These are phyloP conservation scores for Bombylius major DNA, from an alignment of 2,888 invertebrate genomes.

Conservation along the genomic window DNA sequence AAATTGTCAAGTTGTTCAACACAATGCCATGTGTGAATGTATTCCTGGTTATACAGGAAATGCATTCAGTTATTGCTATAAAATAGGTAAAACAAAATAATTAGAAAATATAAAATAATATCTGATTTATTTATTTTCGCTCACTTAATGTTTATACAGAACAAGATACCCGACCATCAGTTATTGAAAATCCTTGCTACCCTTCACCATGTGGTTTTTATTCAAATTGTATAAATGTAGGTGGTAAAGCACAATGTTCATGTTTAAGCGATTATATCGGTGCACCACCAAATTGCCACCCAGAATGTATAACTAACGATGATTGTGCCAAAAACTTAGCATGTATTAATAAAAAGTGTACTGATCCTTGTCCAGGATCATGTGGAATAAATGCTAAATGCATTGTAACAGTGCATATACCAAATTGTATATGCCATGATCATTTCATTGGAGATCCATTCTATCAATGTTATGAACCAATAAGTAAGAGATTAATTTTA, in stretches of 20 bases:
- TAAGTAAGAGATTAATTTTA: background rate
- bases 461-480: slow-evolving; percentile 40
- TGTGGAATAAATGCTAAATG: slow-evolving; percentile 67
- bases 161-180: slow-evolving; percentile 3
- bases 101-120: no score
- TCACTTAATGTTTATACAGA: background rate
- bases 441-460: slow-evolving; percentile 66
- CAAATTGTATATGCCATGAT: slow-evolving; percentile 55
- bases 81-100: slow-evolving; percentile 26
- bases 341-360: slow-evolving; percentile 59
- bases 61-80: slow-evolving; percentile 50
- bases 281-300: slow-evolving; percentile 56
- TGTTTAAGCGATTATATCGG: slow-evolving; percentile 58
- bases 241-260: slow-evolving; percentile 49
- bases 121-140: slow-evolving; percentile 20
- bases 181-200: slow-evolving; percentile 46
- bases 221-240: slow-evolving; percentile 52
- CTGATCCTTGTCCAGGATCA: slow-evolving; percentile 62
- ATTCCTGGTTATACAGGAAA: slow-evolving; percentile 55
- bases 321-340: slow-evolving; percentile 56
- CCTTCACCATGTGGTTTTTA: slow-evolving; percentile 70
- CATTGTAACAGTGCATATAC: slow-evolving; percentile 60
- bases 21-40: slow-evolving; percentile 66
- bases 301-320: slow-evolving; percentile 57
- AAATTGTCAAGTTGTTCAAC: slow-evolving; percentile 60